phyloP scores from a whole-genome alignment of 2,888 invertebrate species.

The Lycaena phlaeas region DNA sequence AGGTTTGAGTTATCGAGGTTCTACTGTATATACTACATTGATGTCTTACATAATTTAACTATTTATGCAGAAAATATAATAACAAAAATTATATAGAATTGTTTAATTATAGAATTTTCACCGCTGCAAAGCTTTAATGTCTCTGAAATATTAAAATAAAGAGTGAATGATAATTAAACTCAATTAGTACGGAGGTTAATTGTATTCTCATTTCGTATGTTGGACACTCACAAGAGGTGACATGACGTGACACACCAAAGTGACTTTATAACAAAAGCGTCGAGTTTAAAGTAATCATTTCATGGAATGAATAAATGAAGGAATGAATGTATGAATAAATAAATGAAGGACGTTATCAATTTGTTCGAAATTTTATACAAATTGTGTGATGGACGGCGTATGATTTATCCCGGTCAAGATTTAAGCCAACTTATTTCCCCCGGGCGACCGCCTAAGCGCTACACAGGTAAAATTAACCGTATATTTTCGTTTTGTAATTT shows the following conservation, averaged over 20 bases:
- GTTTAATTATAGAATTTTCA: no score
- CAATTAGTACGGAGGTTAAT: background rate
- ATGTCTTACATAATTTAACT: no score
- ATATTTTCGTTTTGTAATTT: background rate
- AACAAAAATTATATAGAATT: no score
- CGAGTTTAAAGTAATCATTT: background rate
- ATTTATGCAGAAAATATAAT: no score
- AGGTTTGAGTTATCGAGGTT: no score
- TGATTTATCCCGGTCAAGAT: constrained; percentile 5
- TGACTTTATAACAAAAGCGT: background rate
- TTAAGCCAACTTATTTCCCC: background rate
- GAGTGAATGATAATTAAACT: no score
- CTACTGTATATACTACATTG: no score
- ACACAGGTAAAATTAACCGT: background rate
- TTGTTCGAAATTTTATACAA: background rate
- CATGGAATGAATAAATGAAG: no score
- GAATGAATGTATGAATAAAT: background rate
- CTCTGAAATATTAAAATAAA: no score
- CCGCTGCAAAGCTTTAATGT: no score
- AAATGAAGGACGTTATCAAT: background rate
- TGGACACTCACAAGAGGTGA: background rate
- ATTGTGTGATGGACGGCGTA: constrained; percentile 9
- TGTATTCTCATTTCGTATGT: background rate
- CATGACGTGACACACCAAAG: no score
- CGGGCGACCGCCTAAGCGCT: background rate